Base-by-base conservation (phyloP, 2,888 invertebrate species). In the Apodemia hepburni region DNA sequence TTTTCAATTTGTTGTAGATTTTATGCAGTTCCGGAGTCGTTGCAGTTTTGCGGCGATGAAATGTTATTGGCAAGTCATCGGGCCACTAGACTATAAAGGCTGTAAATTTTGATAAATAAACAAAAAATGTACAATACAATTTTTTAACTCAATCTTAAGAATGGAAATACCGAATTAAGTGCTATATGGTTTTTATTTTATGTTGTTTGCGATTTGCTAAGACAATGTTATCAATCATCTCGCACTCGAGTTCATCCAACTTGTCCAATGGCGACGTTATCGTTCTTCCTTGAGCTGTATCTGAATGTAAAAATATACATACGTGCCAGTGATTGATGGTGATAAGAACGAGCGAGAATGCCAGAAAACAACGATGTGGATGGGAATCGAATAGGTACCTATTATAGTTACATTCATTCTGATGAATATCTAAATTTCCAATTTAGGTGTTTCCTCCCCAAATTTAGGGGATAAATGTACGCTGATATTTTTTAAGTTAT, bases 251-350 rank as follows among this genome's bases (percentile, higher is more conserved):
- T 54, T 54, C 54, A 54, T 29, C 54, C 54, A 54, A 54, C 54
- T 54, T 54, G 54, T 54, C 54, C 54, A 54, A 15, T 29, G 27
- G 27, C 27, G 54, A 54, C 54, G 54, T 54, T 54, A 54, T 54
- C 54, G 11, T 54, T 15, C 27, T 15, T 27, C 27, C 45, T 47
- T 47, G 45, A 47, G 54, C 27, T 57, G 29, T 57, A 57, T 57
- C 29, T 57, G 54, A 27, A 57, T 57, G 54, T 57, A 15, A 57
- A 29, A 18, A 27, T 27, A 54, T 27, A 27, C 29, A 27, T 29
- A 29, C 54, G 54, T 57, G 54, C 54, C 54, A 29, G 54, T 57
- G 54, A 57, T 57, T 57, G 54, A 57, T 57, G 54, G 27, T 27
- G 54, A 57, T 57, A 57, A 57, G 5, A 15, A 42, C 27, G 27